Evolutionary conservation across 2,113 vertebrate genomes (phyloP).

Genomic region (Ochotona princeps): DNA sequence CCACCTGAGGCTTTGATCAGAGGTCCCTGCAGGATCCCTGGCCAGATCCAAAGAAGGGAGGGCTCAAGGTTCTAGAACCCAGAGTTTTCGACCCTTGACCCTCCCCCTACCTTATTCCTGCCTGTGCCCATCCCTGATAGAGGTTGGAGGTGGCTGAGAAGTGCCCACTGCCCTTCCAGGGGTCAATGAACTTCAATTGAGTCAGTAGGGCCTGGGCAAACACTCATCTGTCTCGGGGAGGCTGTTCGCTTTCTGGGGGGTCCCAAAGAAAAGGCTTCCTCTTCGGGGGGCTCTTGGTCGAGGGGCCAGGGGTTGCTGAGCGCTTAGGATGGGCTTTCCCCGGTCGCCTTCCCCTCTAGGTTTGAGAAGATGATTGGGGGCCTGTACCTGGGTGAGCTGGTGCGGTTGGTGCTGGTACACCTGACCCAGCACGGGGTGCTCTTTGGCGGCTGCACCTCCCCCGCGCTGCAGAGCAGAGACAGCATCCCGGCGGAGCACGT

Average conservation of each 20-base stretch:
- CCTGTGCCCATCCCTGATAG: neutral
- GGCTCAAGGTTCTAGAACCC: constrained; percentile 28
- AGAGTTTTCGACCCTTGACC: neutral
- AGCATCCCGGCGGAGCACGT: constrained; percentile 85
- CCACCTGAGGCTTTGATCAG: no score
- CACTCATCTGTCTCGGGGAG: neutral
- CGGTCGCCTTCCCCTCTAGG: constrained; percentile 71
- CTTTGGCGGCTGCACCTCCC: constrained; percentile 79
- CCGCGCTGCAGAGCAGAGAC: constrained; percentile 72
- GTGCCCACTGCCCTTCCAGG: neutral
- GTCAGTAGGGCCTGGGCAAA: neutral
- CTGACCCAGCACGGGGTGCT: constrained; percentile 84
- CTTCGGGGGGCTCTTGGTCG: neutral
- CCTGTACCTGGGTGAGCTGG: constrained; percentile 90
- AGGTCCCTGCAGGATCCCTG: neutral
- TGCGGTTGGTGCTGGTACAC: constrained; percentile 83
- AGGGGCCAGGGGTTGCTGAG: neutral
- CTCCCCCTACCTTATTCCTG: neutral
- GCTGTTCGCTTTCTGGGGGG: neutral
- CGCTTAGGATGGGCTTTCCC: neutral
- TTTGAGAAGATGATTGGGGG: constrained; percentile 94
- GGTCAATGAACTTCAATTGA: neutral
- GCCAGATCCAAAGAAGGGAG: neutral
- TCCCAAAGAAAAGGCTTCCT: neutral
- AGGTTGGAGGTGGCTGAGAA: neutral